Evolutionary conservation across 2,888 invertebrate genomes (phyloP).

Genomic region (Troilus luridus): DNA sequence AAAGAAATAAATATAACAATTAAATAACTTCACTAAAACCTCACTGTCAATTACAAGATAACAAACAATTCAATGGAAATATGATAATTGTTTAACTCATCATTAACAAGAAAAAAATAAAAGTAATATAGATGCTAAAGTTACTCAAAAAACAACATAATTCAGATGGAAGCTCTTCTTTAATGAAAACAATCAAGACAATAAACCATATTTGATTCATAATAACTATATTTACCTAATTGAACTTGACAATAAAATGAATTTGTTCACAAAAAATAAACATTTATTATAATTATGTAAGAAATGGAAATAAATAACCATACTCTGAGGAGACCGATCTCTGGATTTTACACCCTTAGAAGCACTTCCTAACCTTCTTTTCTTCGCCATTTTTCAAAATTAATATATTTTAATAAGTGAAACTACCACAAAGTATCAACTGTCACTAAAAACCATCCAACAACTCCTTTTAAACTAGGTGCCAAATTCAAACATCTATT

Average conservation of each 20-base stretch:
- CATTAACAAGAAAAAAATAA: not conserved
- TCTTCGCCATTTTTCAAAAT: conserved; percentile 20
- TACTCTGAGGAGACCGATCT: conserved; percentile 52
- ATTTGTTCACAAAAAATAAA: not conserved
- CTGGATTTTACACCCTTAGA: conserved; percentile 44
- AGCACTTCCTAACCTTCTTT: conserved; percentile 42
- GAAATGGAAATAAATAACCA: not conserved
- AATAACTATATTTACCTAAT: not conserved
- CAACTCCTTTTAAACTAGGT: conserved; percentile 33
- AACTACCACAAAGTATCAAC: not conserved
- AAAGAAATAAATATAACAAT: not conserved
- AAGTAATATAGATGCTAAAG: not conserved
- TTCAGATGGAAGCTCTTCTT: not conserved
- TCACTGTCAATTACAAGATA: not conserved
- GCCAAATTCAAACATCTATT: not conserved
- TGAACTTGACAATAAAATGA: not conserved
- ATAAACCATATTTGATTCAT: not conserved
- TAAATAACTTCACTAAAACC: not conserved
- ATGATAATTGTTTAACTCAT: not conserved
- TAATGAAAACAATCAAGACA: not conserved
- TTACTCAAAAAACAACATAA: too few species aligned
- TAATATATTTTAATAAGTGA: not conserved
- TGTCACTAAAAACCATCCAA: not conserved
- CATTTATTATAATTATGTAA: not conserved
- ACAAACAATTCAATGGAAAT: not conserved